Conservation (phyloP, 2,113 vertebrate genomes). For the Oreochromis niloticus region DNA sequence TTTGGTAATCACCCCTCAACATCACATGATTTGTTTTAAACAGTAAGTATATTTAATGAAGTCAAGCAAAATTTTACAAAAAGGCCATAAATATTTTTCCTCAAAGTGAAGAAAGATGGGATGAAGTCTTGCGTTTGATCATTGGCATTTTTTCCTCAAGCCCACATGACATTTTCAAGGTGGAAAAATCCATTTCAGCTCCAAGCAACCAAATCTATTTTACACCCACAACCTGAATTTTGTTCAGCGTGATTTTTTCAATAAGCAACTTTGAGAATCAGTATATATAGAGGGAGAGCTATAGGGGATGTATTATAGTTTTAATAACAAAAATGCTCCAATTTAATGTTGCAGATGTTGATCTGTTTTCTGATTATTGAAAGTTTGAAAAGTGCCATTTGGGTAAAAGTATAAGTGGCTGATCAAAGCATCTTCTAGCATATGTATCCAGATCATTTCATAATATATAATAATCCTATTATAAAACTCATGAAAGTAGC, state of each 20-base stretch:
- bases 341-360: neutral
- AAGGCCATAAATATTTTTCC: neutral
- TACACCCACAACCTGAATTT: neutral
- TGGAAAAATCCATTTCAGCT: neutral
- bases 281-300: rapidly evolving
- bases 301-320: neutral
- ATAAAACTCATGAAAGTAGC: neutral
- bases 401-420: neutral
- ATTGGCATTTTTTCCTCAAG: neutral
- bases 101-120: rapidly evolving
- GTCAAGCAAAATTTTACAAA: neutral
- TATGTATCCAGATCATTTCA: neutral
- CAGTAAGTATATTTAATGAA: neutral
- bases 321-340: neutral
- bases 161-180: neutral
- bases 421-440: neutral
- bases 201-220: neutral
- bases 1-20: neutral
- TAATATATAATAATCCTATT: neutral
- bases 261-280: neutral
- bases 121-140: neutral
- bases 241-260: neutral
- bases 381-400: neutral
- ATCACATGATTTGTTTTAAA: neutral
- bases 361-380: neutral